Conservation (phyloP, 2,113 vertebrate species). For the Xyliphius kryptos region DNA sequence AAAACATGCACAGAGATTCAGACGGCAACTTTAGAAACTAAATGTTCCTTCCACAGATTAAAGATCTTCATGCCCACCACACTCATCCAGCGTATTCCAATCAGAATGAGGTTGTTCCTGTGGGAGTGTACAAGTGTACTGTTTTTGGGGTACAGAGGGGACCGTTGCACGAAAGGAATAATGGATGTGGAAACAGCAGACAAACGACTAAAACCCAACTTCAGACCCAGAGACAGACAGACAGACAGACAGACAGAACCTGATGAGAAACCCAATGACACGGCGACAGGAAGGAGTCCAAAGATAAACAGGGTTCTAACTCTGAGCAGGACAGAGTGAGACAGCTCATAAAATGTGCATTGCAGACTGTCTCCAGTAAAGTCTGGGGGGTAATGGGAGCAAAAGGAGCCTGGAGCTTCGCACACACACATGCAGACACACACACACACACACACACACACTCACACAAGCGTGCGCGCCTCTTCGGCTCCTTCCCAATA, state of each 20-base stretch:
- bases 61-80: too few relatives aligned
- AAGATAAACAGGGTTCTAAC: conserved; percentile 1
- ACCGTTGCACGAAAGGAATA: neutral
- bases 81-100: too few relatives aligned
- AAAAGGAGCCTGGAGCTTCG: conserved; percentile 59
- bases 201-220: conserved; percentile 7
- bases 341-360: conserved; percentile 64
- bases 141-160: too few relatives aligned
- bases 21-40: too few relatives aligned
- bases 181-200: neutral
- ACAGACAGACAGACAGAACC: neutral
- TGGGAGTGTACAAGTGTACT: too few relatives aligned
- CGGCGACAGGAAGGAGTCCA: conserved; percentile 2
- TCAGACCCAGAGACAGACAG: neutral
- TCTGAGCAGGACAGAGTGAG: conserved; percentile 34
- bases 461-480: conserved; percentile 51
- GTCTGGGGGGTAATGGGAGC: conserved; percentile 58
- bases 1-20: too few relatives aligned
- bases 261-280: conserved; percentile 1
- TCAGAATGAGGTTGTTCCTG: too few relatives aligned
- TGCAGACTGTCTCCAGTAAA: conserved; percentile 63
- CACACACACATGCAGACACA: conserved; percentile 52
- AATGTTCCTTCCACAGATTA: too few relatives aligned
- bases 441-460: conserved; percentile 48
- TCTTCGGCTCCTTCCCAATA: conserved; percentile 60